Conservation (phyloP, 2,888 invertebrate genomes). For the Atethmia centrago region DNA sequence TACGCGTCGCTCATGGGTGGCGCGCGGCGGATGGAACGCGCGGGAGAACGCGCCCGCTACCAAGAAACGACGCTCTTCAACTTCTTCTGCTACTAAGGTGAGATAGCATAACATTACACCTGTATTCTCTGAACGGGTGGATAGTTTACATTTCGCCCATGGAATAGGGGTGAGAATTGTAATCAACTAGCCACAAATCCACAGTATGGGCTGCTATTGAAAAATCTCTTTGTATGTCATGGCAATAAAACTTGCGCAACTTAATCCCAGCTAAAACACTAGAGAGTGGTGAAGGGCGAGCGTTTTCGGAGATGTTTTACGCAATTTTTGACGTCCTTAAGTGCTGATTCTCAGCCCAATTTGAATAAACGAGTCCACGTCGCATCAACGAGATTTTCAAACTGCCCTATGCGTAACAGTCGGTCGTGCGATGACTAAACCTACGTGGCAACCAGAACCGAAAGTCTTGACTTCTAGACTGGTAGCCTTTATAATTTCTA, state of each 20-base stretch:
- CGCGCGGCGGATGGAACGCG: slow-evolving; percentile 84
- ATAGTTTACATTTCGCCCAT: too few relatives aligned
- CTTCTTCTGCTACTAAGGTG: slow-evolving; percentile 85
- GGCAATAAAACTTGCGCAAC: not conserved
- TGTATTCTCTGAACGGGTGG: fast-evolving
- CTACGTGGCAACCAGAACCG: too few relatives aligned
- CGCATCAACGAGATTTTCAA: not conserved
- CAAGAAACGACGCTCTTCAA: slow-evolving; percentile 85
- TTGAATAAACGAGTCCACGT: not conserved
- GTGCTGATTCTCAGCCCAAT: not conserved
- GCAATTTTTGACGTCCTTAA: too few relatives aligned
- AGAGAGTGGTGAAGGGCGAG: too few relatives aligned
- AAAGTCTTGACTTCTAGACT: too few relatives aligned
- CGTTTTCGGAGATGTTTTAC: not conserved
- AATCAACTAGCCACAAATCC: not conserved
- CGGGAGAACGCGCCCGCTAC: slow-evolving; percentile 79
- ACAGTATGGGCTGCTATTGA: not conserved
- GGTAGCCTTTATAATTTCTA: too few relatives aligned
- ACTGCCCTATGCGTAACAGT: too few relatives aligned
- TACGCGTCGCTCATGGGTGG: slow-evolving; percentile 87
- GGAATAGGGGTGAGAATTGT: not conserved
- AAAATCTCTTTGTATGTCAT: not conserved
- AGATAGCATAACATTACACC: not conserved
- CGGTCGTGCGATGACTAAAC: too few relatives aligned
- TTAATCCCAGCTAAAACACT: not conserved